phyloP scores from a whole-genome alignment of 2,113 vertebrate genomes.

The Semicossyphus pulcher region DNA sequence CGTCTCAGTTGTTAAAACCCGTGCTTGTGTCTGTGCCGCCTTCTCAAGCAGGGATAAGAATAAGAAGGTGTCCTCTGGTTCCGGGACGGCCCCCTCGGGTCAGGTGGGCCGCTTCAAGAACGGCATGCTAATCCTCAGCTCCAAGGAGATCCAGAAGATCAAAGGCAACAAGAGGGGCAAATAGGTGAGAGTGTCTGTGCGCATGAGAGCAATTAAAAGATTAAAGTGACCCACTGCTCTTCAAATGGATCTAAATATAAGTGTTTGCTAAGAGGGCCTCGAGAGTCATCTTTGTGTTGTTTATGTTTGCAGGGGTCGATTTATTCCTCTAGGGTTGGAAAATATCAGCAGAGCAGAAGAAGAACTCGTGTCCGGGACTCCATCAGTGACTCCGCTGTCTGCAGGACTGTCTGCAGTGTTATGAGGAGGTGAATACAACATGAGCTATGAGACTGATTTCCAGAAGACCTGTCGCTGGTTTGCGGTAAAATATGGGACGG shows the following conservation, averaged over 20 bases:
- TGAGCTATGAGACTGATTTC: neutral
- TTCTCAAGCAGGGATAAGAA: constrained; percentile 82
- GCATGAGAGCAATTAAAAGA: neutral
- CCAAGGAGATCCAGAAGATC: constrained; percentile 90
- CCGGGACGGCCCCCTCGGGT: constrained; percentile 79
- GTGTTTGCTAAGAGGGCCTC: no score
- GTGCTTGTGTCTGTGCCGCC: neutral
- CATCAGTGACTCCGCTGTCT: neutral
- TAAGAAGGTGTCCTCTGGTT: constrained; percentile 79
- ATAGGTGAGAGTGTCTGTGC: constrained; percentile 19
- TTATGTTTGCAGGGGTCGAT: constrained; percentile 29
- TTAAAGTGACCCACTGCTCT: no score
- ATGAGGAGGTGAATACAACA: neutral
- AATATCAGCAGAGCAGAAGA: no score
- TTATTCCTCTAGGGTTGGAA: no score
- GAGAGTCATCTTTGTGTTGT: no score
- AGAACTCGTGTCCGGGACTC: no score
- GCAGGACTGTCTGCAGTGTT: neutral
- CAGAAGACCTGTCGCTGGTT: neutral
- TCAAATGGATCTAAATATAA: no score
- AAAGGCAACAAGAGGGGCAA: constrained; percentile 82
- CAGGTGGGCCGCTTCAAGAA: constrained; percentile 94
- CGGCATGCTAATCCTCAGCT: constrained; percentile 91
- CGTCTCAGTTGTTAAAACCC: neutral
- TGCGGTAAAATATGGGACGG: neutral